Evolutionary conservation across 1,140 invertebrate genomes (phyloP).

Genomic region (Drosophila funebris): DNA sequence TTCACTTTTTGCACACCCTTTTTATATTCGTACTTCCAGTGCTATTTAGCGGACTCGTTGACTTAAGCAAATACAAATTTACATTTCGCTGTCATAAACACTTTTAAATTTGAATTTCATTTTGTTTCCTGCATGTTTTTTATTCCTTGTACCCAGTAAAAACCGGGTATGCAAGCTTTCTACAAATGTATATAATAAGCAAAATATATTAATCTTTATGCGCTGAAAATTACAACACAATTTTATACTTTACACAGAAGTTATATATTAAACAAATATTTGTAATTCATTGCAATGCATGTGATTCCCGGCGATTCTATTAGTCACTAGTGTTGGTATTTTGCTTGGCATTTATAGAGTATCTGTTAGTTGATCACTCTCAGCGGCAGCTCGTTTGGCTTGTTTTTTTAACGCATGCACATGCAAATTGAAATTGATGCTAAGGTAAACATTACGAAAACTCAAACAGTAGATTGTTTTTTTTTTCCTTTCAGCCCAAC

Average conservation of each 20-base stretch:
- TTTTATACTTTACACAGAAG: no score
- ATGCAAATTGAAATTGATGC: constrained; percentile 83
- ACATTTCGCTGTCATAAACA: constrained; percentile 84
- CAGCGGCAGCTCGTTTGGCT: no score
- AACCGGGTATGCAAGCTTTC: neutral
- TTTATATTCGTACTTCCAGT: constrained; percentile 26
- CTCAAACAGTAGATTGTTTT: constrained; percentile 26
- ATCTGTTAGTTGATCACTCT: neutral
- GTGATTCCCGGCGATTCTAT: no score
- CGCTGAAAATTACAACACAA: no score
- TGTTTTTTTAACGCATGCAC: constrained; percentile 26
- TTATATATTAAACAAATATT: no score
- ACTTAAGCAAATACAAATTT: constrained; percentile 83
- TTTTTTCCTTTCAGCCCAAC: neutral
- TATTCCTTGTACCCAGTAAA: constrained; percentile 15
- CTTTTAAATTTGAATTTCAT: constrained; percentile 80
- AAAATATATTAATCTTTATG: no score
- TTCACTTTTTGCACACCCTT: constrained; percentile 44
- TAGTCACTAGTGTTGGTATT: no score
- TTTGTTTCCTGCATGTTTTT: constrained; percentile 33
- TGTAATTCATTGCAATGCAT: no score
- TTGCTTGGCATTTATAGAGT: neutral
- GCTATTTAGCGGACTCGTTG: constrained; percentile 59
- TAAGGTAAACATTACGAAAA: constrained; percentile 68
- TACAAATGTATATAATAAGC: neutral